Conservation (phyloP, 2,113 vertebrate genomes). For the Rana temporaria region DNA sequence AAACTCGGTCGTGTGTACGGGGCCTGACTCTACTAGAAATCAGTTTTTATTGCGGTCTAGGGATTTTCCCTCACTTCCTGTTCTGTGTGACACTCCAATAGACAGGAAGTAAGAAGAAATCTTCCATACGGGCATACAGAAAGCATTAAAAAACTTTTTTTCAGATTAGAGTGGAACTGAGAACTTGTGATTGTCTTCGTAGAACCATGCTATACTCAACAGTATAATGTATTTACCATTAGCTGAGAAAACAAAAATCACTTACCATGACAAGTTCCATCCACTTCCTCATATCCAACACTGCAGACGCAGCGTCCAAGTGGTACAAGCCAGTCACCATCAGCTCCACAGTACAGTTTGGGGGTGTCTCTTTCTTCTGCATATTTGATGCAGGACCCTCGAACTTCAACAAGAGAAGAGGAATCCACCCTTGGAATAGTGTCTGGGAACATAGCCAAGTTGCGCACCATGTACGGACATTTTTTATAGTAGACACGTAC, state of each 20-base stretch:
- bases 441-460: slow-evolving; percentile 92
- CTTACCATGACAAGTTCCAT: slow-evolving; percentile 90
- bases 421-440: slow-evolving; percentile 94
- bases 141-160: no score
- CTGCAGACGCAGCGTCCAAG: slow-evolving; percentile 92
- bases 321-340: slow-evolving; percentile 95
- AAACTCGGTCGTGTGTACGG: no score
- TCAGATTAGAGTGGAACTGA: no score
- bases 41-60: no score
- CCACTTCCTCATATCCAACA: slow-evolving; percentile 89
- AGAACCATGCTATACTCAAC: no score
- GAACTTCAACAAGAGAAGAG: slow-evolving; percentile 92
- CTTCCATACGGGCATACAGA: no score
- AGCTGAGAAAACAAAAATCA: background rate
- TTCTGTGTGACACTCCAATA: no score
- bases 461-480: slow-evolving; percentile 90
- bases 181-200: no score
- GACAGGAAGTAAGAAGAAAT: no score
- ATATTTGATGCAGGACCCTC: slow-evolving; percentile 90
- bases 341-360: slow-evolving; percentile 92
- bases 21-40: no score
- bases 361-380: slow-evolving; percentile 94
- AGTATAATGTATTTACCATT: no score
- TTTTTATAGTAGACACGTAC: slow-evolving; percentile 95
- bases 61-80: no score